Evolutionary conservation across 2,113 vertebrate species (phyloP), one percentile per base, ranked within the genome.

Genomic region (Gadus macrocephalus): DNA sequence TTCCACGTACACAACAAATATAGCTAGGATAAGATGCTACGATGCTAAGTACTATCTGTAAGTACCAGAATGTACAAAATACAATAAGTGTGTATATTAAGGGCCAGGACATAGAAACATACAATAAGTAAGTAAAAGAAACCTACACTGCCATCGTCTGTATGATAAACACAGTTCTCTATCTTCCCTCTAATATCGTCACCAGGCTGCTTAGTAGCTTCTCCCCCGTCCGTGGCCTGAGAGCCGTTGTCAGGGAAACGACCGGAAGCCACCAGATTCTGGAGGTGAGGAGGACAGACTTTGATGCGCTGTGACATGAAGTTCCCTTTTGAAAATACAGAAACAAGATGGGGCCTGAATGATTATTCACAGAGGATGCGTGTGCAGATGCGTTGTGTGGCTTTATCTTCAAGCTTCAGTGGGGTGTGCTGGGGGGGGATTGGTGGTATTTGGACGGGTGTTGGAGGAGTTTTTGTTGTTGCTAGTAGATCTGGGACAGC

Each of bases 401-500:
- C 31, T 35, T 4, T 35, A 35, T 35, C 31, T 35, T 35, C 31
- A 35, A 35, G 31, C 2, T 35, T 35, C 31, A 35, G 31, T 35
- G 31, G 4, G 53, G 53, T 55, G 53, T 15, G 53, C 3, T 55
- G 53, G 2, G 53, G 53, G 15, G 16, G 58, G 58, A 25, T 25
- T 25, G 25, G 15, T 4, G n/a, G 58, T n/a, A 8, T 60, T 16
- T 60, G 16, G 16, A 60, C 63, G 5, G 31, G 31, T 35, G 31
- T 35, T 35, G 6, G 31, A 35, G 4, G 31, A 14, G 35, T 64
- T 0, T 70, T 38, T 58, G 31, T 67, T 74, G 9, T 20, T 79
- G 58, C 77, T 68, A 25, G 61, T 49, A 93, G 92, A 85, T 92
- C 55, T 93, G 92, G 92, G 83, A 85, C 67, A 15, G 25, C 3